phyloP scores from a whole-genome alignment of 1,140 invertebrate genomes.

The Linepithema humile region DNA sequence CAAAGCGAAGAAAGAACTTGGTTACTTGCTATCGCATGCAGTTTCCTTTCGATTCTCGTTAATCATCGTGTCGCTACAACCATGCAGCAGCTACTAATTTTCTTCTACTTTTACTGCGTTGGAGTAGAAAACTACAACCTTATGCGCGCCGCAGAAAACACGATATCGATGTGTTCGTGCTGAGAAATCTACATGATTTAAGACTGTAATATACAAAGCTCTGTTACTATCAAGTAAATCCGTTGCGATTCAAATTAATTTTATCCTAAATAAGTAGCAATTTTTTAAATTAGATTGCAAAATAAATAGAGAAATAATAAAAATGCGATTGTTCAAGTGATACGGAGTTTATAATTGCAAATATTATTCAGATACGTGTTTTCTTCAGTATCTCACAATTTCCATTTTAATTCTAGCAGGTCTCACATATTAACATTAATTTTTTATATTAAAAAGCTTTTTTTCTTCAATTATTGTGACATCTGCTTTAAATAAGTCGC shows the following conservation, averaged over 20 bases:
- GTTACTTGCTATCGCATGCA: not conserved
- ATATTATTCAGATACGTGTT: no score
- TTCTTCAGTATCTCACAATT: no score
- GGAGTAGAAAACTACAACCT: not conserved
- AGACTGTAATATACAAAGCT: not conserved
- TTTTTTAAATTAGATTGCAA: not conserved
- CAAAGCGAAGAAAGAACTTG: not conserved
- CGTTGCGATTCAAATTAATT: not conserved
- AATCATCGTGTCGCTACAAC: not conserved
- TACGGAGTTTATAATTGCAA: no score
- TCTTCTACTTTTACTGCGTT: not conserved
- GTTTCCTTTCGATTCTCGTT: slow-evolving; percentile 20
- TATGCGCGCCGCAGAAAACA: not conserved
- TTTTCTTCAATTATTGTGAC: no score
- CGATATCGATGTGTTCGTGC: not conserved
- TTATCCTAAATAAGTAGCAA: not conserved
- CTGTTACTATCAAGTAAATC: not conserved
- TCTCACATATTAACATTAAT: no score
- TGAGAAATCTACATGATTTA: not conserved
- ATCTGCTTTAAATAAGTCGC: no score
- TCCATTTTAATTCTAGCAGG: no score
- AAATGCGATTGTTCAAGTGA: no score
- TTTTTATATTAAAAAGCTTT: no score
- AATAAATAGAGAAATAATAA: not conserved
- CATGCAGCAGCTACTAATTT: not conserved